These are phyloP conservation scores for Gymnoscopelus microlampas DNA, from an alignment of 2,797 vertebrate species.

Conservation along the genomic window DNA sequence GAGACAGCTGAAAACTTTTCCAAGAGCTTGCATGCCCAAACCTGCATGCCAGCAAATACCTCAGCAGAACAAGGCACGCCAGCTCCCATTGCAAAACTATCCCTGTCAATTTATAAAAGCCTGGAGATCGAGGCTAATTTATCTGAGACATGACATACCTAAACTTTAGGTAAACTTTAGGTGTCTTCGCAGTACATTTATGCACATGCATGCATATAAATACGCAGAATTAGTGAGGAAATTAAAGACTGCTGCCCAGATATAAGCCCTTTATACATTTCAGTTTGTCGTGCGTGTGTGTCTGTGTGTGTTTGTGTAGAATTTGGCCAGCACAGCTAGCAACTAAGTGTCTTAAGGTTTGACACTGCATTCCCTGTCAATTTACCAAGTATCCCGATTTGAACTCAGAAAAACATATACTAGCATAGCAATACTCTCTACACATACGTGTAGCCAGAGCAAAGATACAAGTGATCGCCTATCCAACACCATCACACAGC, in stretches of 20 bases:
- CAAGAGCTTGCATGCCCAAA: conserved; percentile 49
- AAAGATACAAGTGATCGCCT: neutral
- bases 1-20: conserved; percentile 29
- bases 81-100: conserved; percentile 4
- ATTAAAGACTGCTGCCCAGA: neutral
- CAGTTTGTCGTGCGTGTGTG: neutral
- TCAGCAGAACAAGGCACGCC: conserved; percentile 2
- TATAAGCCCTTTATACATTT: neutral
- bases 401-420: conserved; percentile 26
- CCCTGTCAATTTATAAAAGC: conserved; percentile 18
- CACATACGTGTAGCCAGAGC: conserved; percentile 23
- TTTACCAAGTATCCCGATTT: conserved; percentile 23
- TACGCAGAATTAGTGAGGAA: neutral
- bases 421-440: conserved; percentile 18
- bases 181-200: conserved; percentile 5
- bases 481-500: neutral
- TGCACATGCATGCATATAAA: neutral
- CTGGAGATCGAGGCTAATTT: too few relatives aligned
- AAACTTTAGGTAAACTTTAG: neutral
- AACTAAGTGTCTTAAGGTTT: neutral
- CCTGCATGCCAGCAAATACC: conserved; percentile 41
- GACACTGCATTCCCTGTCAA: conserved; percentile 10
- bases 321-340: conserved; percentile 13
- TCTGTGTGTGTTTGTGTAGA: neutral
- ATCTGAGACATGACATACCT: conserved; percentile 1